Conservation (phyloP, 2,888 invertebrate species). For the Stenodema calcarata region DNA sequence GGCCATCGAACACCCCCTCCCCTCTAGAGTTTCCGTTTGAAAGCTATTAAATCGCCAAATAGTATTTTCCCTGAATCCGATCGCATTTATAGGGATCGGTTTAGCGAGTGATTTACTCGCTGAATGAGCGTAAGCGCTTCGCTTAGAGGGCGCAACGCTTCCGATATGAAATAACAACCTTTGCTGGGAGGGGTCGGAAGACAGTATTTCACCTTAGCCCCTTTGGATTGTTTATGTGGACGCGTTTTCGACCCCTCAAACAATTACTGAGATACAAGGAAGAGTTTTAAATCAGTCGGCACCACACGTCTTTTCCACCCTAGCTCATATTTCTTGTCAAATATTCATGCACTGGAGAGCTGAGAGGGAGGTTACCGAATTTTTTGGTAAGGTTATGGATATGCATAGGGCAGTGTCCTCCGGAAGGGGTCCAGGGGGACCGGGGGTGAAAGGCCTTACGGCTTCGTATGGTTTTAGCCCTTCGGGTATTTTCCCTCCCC, state of each 20-base stretch:
- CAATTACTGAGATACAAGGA: conserved; percentile 49
- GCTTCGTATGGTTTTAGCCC: conserved; percentile 13
- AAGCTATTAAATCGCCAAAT: background rate
- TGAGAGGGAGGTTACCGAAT: background rate
- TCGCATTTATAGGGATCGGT: background rate
- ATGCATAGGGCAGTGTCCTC: background rate
- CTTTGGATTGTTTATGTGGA: conserved; percentile 34
- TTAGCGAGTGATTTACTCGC: conserved; percentile 1
- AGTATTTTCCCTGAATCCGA: background rate
- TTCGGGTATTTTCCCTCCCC: conserved; percentile 30
- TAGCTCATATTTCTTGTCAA: conserved; percentile 38
- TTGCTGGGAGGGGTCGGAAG: background rate
- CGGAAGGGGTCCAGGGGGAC: background rate
- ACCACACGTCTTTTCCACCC: conserved; percentile 35
- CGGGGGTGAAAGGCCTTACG: background rate
- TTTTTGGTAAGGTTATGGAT: conserved; percentile 1
- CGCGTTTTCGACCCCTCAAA: conserved; percentile 33
- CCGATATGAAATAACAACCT: conserved; percentile 28
- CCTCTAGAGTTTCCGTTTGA: background rate
- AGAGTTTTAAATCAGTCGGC: conserved; percentile 47
- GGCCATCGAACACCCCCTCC: background rate
- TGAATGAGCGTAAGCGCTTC: background rate
- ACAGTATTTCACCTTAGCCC: conserved; percentile 40
- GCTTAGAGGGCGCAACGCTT: background rate
- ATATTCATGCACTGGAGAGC: conserved; percentile 16